Evolutionary conservation across 2,888 invertebrate genomes (phyloP), one percentile per base, ranked within the genome.

Genomic region (Lepidochitona cinerea): DNA sequence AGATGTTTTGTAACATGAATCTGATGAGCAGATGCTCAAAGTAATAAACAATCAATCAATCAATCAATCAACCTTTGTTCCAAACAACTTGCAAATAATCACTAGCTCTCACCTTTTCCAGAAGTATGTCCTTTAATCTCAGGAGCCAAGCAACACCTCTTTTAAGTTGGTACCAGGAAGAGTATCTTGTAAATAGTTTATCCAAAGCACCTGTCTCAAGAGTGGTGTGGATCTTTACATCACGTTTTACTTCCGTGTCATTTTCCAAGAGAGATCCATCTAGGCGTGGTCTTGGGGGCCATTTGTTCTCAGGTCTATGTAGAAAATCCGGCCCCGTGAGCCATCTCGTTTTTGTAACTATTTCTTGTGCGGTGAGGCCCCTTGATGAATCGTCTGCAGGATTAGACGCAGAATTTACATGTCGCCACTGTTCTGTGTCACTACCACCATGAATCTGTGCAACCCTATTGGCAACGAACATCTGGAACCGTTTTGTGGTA

Each of bases 341-440:
- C 72, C 72, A 72, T 23, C 41, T 32, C 1, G 3, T 1, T 4
- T 23, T 7, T 18, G n/a, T 23, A 4, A n/a, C 3, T 32, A 72
- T 14, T 29, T 66, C 67, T 29, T 68, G 33, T n/a, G 67, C 35
- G 9, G 14, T 67, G n/a, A 37, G 7, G 6, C 71, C 72, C 14
- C 72, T 35, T 7, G 67, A 49, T 0, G 32, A 18, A 6, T 67
- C 67, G 33, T 72, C 72, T 7, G 72, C 72, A 1, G 72, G 72
- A 49, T 72, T 72, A 14, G 2, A 1, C 35, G 70, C 52, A 26
- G 29, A 37, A 18, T 36, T 32, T 1, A 71, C 54, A 70, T 70
- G 64, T n/a, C 37, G 35, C 73, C 73, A 73, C 9, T 73, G 70
- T 26, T 2, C 23, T 41, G 70, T 35, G 7, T n/a, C n/a, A n/a